Evolutionary conservation across 2,888 invertebrate genomes (phyloP).

Genomic region (Teinopalpus imperialis): DNA sequence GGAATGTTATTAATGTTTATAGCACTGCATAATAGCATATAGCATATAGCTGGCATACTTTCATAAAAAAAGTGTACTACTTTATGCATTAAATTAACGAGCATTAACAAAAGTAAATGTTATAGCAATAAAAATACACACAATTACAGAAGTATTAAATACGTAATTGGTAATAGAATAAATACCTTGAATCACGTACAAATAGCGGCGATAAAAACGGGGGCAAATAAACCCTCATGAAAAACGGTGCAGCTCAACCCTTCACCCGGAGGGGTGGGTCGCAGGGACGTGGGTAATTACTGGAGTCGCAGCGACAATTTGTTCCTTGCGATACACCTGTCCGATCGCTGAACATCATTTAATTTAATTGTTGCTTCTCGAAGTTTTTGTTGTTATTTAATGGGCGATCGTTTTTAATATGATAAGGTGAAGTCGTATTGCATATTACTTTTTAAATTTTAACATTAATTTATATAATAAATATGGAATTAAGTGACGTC

Average conservation of each 20-base stretch:
- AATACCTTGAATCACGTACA: constrained; percentile 45
- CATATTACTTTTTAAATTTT: too few species aligned
- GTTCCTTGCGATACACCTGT: constrained; percentile 36
- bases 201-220: constrained; percentile 44
- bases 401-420: too few species aligned
- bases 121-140: too few species aligned
- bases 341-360: constrained; percentile 31
- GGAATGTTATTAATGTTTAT: too few species aligned
- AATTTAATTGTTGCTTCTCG: constrained; percentile 23
- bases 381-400: constrained; percentile 26
- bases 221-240: constrained; percentile 39
- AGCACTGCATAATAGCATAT: too few species aligned
- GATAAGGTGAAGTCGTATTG: too few species aligned
- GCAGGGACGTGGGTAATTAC: constrained; percentile 42
- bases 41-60: too few species aligned
- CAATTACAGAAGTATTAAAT: constrained; percentile 20
- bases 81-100: too few species aligned
- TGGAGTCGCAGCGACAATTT: constrained; percentile 40
- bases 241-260: constrained; percentile 56
- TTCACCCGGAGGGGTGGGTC: constrained; percentile 36
- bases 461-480: too few species aligned
- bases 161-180: constrained; percentile 30
- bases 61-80: too few species aligned
- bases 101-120: too few species aligned
- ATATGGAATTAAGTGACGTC: too few species aligned